Conservation (phyloP, 1,140 invertebrate genomes). For the Bombus waltoni region DNA sequence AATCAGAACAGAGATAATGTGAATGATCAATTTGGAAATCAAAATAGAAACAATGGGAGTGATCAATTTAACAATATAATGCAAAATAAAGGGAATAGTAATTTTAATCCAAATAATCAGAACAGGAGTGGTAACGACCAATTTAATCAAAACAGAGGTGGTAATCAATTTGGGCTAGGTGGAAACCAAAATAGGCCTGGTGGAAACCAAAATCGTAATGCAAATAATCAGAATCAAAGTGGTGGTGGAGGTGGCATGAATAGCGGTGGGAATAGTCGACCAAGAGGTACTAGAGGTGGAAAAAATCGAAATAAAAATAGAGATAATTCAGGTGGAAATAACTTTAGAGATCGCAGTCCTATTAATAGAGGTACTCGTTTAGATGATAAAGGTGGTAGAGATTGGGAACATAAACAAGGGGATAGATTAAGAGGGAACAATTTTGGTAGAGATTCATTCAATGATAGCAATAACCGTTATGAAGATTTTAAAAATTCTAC, state of each 20-base stretch:
- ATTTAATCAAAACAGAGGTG: constrained; percentile 70
- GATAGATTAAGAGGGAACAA: constrained; percentile 57
- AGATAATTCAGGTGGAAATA: constrained; percentile 65
- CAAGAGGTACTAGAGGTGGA: constrained; percentile 68
- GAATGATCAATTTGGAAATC: constrained; percentile 70
- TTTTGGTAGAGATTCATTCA: constrained; percentile 70
- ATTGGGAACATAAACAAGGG: constrained; percentile 68
- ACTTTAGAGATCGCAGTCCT: constrained; percentile 79
- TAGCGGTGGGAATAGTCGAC: constrained; percentile 13
- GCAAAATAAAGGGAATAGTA: constrained; percentile 63
- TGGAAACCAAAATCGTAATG: constrained; percentile 65
- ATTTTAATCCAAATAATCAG: constrained; percentile 62
- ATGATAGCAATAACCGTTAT: constrained; percentile 65
- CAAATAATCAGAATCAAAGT: constrained; percentile 57
- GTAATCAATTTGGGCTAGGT: constrained; percentile 60
- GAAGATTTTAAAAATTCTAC: constrained; percentile 71
- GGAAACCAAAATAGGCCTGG: constrained; percentile 69
- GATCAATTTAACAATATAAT: constrained; percentile 62
- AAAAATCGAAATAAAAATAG: constrained; percentile 74
- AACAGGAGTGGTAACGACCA: constrained; percentile 68
- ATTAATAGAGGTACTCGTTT: constrained; percentile 70
- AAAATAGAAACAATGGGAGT: constrained; percentile 43
- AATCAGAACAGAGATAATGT: constrained; percentile 51
- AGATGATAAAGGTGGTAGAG: constrained; percentile 68
- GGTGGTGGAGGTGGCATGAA: constrained; percentile 28